Evolutionary conservation across 2,888 invertebrate species (phyloP).

Genomic region (Nysson spinosus): DNA sequence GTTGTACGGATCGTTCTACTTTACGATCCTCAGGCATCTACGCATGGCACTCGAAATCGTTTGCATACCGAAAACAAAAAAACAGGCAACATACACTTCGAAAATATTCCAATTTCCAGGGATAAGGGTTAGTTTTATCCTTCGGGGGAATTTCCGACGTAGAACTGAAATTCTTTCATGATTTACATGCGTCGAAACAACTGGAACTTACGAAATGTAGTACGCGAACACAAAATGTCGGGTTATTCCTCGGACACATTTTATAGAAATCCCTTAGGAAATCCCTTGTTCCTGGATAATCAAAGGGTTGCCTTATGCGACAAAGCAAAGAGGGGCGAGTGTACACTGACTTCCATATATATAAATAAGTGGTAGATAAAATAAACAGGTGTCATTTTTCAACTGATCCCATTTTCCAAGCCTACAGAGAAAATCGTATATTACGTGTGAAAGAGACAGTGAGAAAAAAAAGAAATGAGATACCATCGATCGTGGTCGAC

Average conservation of each 20-base stretch:
- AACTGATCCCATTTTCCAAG: conserved; percentile 74
- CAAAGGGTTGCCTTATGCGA: conserved; percentile 23
- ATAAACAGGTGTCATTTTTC: conserved; percentile 25
- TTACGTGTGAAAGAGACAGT: too few relatives aligned
- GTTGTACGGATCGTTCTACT: background rate
- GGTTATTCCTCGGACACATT: too few relatives aligned
- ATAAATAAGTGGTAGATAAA: conserved; percentile 29
- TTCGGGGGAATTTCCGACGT: too few relatives aligned
- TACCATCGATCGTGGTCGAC: conserved; percentile 75
- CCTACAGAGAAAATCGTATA: conserved; percentile 61
- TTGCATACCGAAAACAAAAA: conserved; percentile 3
- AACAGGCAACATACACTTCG: conserved; percentile 5
- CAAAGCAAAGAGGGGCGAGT: conserved; percentile 65
- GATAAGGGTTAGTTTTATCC: conserved; percentile 32
- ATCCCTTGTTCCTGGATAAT: conserved; percentile 48
- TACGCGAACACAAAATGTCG: too few relatives aligned
- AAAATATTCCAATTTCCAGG: conserved; percentile 5
- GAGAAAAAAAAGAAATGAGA: conserved; percentile 58
- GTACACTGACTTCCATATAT: conserved; percentile 47
- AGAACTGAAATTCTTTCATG: too few relatives aligned
- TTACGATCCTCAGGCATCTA: conserved; percentile 10
- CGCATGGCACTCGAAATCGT: conserved; percentile 11
- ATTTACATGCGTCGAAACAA: too few relatives aligned
- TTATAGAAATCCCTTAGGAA: background rate
- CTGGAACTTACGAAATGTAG: too few relatives aligned